phyloP scores from a whole-genome alignment of 2,113 vertebrate genomes.

The Brachirus orientalis region DNA sequence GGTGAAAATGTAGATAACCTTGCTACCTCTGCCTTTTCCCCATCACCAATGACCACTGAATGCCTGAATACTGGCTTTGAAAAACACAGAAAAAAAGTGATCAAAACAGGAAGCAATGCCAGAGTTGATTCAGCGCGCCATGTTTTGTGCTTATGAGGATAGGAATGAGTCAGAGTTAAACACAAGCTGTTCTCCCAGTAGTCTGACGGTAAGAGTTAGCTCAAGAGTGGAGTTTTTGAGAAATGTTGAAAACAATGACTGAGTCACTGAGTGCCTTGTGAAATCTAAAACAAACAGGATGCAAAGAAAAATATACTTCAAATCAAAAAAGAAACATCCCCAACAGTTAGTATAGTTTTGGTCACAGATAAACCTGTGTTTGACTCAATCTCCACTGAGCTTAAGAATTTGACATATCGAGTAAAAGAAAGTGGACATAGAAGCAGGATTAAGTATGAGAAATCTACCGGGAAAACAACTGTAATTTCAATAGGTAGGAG shows the following conservation, averaged over 20 bases:
- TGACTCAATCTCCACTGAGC: not conserved
- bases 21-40: constrained; percentile 20
- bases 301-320: not conserved
- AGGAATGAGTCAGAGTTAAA: constrained; percentile 66
- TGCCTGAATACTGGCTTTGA: constrained; percentile 35
- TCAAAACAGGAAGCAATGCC: constrained; percentile 35
- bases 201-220: constrained; percentile 42
- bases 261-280: not conserved
- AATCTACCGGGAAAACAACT: constrained; percentile 12
- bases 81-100: constrained; percentile 22
- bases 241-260: constrained; percentile 25
- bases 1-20: constrained; percentile 23
- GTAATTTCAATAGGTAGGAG: constrained; percentile 37
- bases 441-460: constrained; percentile 44
- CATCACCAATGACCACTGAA: constrained; percentile 10
- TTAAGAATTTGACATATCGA: not conserved
- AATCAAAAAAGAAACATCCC: not conserved
- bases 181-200: constrained; percentile 65
- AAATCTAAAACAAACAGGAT: not conserved
- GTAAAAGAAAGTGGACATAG: constrained; percentile 28
- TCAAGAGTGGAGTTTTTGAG: constrained; percentile 22
- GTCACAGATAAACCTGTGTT: constrained; percentile 11
- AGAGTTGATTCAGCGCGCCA: constrained; percentile 38
- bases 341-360: not conserved
- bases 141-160: constrained; percentile 60